These are phyloP conservation scores for Lates japonicus DNA, from an alignment of 2,797 vertebrate species.

Conservation along the genomic window DNA sequence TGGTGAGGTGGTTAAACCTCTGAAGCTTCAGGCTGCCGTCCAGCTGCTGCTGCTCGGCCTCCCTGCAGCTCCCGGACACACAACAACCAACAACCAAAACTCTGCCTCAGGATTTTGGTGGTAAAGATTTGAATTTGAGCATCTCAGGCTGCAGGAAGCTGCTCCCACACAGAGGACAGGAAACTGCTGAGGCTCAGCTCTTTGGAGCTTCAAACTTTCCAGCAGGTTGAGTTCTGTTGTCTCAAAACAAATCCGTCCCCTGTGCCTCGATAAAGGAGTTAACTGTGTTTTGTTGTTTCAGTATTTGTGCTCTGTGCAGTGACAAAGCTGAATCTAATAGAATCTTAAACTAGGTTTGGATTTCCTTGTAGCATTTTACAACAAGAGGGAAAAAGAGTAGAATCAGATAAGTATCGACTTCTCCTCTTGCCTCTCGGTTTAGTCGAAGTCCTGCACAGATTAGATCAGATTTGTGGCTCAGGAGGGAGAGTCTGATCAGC, in stretches of 20 bases:
- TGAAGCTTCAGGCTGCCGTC: neutral
- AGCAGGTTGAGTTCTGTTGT: neutral
- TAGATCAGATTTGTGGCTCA: neutral
- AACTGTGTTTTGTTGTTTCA: too few species aligned
- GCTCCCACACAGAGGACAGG: neutral
- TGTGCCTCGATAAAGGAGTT: neutral
- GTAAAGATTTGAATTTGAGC: neutral
- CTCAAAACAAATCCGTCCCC: neutral
- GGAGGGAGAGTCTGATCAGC: neutral
- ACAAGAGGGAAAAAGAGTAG: neutral
- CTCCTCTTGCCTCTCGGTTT: neutral
- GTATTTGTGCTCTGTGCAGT: too few species aligned
- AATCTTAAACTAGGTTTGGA: neutral
- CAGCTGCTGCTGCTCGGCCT: slow-evolving; percentile 5
- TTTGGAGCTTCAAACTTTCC: neutral
- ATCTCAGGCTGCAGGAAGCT: neutral
- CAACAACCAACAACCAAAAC: neutral
- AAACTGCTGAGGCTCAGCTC: neutral
- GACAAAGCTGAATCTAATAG: too few species aligned
- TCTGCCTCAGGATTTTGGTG: neutral
- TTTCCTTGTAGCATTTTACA: neutral
- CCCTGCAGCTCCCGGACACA: neutral
- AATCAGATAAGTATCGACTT: slow-evolving; percentile 11
- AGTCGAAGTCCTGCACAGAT: neutral
- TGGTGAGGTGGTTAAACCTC: neutral